phyloP scores from a whole-genome alignment of 2,888 invertebrate genomes.

The Gymnosoma rotundatum region DNA sequence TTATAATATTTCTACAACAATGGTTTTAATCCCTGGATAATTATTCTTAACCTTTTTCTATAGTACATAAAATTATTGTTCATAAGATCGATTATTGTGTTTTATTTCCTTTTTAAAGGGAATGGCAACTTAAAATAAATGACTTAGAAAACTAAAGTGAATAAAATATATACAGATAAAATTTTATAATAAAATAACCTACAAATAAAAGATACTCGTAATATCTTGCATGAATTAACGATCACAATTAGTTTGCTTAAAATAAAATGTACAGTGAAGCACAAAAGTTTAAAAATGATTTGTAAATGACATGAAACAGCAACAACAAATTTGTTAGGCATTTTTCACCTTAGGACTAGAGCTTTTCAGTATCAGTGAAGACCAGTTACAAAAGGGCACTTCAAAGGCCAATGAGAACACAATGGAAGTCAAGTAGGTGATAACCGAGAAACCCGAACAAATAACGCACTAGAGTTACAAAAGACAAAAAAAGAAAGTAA shows the following conservation, averaged over 20 bases:
- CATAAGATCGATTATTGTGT: too few species aligned
- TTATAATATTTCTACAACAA: conserved; percentile 17
- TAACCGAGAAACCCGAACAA: conserved; percentile 79
- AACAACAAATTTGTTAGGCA: conserved; percentile 51
- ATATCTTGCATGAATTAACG: conserved; percentile 40
- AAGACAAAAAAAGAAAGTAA: not conserved
- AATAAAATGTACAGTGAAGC: conserved; percentile 1
- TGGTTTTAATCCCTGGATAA: conserved; percentile 60
- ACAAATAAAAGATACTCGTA: conserved; percentile 5
- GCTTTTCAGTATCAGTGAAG: conserved; percentile 74
- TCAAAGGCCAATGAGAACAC: conserved; percentile 80
- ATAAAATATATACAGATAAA: conserved; percentile 30
- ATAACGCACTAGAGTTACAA: conserved; percentile 75
- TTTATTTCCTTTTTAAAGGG: not conserved
- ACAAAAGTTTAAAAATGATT: conserved; percentile 11
- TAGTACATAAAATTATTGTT: not conserved
- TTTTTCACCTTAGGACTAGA: conserved; percentile 48
- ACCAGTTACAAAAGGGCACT: conserved; percentile 80
- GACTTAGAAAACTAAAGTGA: conserved; percentile 58
- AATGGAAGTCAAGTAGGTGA: conserved; percentile 79
- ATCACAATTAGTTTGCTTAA: conserved; percentile 63
- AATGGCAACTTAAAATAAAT: conserved; percentile 46
- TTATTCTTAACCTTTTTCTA: not conserved
- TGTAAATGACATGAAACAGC: conserved; percentile 15
- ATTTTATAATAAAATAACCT: conserved; percentile 11